Base-by-base conservation (phyloP, 2,797 vertebrate species). In the Neoniphon sammara region DNA sequence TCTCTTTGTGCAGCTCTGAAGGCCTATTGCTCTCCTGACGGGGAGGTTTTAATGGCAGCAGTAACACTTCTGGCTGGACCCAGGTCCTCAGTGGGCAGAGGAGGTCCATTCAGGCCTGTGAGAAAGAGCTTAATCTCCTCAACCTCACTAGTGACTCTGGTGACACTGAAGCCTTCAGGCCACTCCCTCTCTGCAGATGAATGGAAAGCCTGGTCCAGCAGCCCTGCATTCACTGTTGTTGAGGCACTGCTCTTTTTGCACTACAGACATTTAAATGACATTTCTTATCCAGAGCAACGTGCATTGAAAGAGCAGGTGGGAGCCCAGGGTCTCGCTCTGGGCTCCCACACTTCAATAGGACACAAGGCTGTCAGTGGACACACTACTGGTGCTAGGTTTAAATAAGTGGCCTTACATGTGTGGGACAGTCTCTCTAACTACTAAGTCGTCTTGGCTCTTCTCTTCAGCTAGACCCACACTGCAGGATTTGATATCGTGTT, bases 181-280 rank as follows among this genome's bases (percentile, higher is more conserved):
- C 65, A 70, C 77, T 73, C 53, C 34, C 34, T 65, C 78, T 77
- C 64, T 70, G 27, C 53, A 70, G 5, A 83, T 80, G 77, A 80
- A 77, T 30, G 73, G 31, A 53, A 17, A 34, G 25, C 25, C 18
- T 17, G 42, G 27, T 34, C 7, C 42, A 23, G 27, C 27, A 17
- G 27, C 31, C 7, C 34, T 18, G 27, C 50, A 55, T 55, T 66
- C 66, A 57, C 11, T 47, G 39, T 20, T 17, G 12, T 20, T 49
- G 56, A 23, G 59, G 46, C 53, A 69, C 70, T 57, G 59, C 70
- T 63, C 58, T 74, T 63, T 72, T 72, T 46, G 64, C 42, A 44
- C 6, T 18, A 20, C 3, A 39, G 59, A 39, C 7, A 44, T 54
- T 20, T 56, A 5, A 34, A 36, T 52, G 21, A 36, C 49, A 61